A percentile compares a stretch with the other conserved stretches of the same genome.
Conservation (phyloP, 30 jellyfish, hydroid and myxozoan species). For the Aurelia coerulea region DNA sequence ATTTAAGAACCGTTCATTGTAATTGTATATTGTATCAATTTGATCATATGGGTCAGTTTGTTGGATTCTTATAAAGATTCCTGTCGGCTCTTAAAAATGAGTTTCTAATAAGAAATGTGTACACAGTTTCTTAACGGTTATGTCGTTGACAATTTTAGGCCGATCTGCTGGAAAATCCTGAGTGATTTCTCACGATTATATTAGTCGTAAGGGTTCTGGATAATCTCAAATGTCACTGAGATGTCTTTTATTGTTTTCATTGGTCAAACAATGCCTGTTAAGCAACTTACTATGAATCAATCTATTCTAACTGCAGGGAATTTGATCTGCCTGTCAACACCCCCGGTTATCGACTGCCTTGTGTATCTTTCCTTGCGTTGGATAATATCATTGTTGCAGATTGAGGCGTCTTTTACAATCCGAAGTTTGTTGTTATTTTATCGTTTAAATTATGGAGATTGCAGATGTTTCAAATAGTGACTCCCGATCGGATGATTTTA, state of each 20-base stretch:
- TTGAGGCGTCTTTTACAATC: too few relatives aligned
- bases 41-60: too few relatives aligned
- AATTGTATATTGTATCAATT: too few relatives aligned
- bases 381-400: not conserved
- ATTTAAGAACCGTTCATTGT: too few relatives aligned
- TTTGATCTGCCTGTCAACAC: slow-evolving; percentile 14
- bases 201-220: not conserved
- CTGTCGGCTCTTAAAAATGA: too few relatives aligned
- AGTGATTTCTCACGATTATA: slow-evolving; percentile 8
- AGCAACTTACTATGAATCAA: not conserved
- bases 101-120: too few relatives aligned
- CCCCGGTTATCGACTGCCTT: not conserved
- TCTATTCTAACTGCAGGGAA: too few relatives aligned
- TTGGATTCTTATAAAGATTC: too few relatives aligned
- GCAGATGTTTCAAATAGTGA: not conserved
- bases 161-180: too few relatives aligned
- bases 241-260: slow-evolving; percentile 13
- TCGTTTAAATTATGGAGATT: slow-evolving; percentile 16
- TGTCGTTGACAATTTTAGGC: too few relatives aligned
- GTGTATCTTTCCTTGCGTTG: not conserved
- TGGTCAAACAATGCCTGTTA: slow-evolving; percentile 35
- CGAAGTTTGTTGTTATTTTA: not conserved
- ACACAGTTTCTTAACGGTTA: too few relatives aligned
- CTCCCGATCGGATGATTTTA: not conserved
- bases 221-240: not conserved